phyloP scores from a whole-genome alignment of 2,113 vertebrate species.

The Actinemys pallida region DNA sequence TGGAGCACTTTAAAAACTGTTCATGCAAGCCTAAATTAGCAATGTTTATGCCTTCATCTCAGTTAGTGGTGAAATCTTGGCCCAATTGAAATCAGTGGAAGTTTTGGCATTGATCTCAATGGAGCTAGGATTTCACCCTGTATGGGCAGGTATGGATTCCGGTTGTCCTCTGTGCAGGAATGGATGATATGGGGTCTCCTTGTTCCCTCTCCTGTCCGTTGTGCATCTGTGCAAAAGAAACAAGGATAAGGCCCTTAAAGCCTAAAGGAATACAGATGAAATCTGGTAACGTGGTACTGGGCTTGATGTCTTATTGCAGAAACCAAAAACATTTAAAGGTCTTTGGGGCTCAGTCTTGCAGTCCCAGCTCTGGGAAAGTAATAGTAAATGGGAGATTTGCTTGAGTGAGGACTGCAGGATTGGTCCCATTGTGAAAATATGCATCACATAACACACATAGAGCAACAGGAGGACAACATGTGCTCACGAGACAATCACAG shows the following conservation, averaged over 20 bases:
- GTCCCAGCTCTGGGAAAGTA: not conserved
- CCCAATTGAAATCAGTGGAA: not conserved
- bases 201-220: not conserved
- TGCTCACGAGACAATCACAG: not conserved
- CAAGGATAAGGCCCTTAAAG: not conserved
- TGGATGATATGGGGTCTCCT: not conserved
- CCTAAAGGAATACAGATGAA: not conserved
- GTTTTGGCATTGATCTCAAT: not conserved
- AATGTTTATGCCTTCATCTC: not conserved
- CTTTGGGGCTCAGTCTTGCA: not conserved
- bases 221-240: not conserved
- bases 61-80: not conserved
- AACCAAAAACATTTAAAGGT: not conserved
- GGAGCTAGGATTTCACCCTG: not conserved
- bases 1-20: not conserved
- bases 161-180: rapidly evolving
- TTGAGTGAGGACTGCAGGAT: not conserved
- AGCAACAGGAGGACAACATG: not conserved
- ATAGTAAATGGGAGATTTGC: not conserved
- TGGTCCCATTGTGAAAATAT: not conserved
- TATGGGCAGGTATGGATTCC: not conserved
- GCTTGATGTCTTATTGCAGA: not conserved
- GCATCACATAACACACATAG: not conserved
- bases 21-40: not conserved
- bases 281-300: not conserved